Evolutionary conservation across 2,888 invertebrate genomes (phyloP).

Genomic region (Adelphocoris suturalis): DNA sequence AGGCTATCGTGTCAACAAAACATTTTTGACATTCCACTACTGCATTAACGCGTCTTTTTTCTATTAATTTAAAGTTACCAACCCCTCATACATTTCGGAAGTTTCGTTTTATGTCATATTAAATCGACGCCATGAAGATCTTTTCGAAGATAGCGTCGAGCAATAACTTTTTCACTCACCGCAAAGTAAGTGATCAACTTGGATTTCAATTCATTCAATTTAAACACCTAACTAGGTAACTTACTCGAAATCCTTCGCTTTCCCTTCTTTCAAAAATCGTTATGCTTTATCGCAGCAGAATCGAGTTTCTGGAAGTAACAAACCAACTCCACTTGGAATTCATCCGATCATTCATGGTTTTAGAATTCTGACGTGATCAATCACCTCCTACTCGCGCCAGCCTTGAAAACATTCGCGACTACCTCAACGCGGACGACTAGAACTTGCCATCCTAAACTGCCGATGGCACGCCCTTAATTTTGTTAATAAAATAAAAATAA

Average conservation of each 20-base stretch:
- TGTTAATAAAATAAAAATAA: too few relatives aligned
- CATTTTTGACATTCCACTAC: not conserved
- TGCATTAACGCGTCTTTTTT: not conserved
- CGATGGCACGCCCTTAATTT: too few relatives aligned
- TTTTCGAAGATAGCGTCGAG: conserved; percentile 41
- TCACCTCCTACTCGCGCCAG: too few relatives aligned
- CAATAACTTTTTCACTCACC: conserved; percentile 22
- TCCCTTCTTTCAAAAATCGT: not conserved
- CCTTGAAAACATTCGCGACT: too few relatives aligned
- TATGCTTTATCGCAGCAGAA: too few relatives aligned
- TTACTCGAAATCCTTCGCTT: not conserved
- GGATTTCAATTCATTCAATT: not conserved
- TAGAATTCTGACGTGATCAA: too few relatives aligned
- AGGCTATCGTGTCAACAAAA: not conserved
- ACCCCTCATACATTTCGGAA: not conserved
- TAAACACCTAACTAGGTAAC: not conserved
- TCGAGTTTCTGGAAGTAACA: not conserved
- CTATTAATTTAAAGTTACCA: not conserved
- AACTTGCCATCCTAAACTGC: too few relatives aligned
- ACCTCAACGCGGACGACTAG: too few relatives aligned
- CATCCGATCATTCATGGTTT: too few relatives aligned
- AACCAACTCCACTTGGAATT: too few relatives aligned
- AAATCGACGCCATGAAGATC: conserved; percentile 23
- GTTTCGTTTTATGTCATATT: not conserved
- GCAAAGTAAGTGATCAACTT: conserved; percentile 52